Base-by-base conservation (phyloP, 2,113 vertebrate genomes). In the Cepphus grylle region DNA sequence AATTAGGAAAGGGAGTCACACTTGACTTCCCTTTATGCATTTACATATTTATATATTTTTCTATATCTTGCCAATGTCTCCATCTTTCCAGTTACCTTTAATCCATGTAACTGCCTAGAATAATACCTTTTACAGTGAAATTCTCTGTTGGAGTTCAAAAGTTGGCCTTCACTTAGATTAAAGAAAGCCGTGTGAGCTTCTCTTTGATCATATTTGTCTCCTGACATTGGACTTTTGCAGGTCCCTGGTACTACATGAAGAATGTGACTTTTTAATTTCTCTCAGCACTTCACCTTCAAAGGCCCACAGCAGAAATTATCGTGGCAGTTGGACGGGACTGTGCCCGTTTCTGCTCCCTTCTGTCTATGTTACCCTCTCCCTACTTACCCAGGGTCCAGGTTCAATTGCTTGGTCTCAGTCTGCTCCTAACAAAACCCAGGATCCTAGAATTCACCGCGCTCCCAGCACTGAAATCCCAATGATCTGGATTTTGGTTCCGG, bases 1-100 rank as follows among this genome's bases (percentile, higher is more conserved):
- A 98, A 97, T 98, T 98, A 98, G 95, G 97, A 97, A 97, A 98
- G 86, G 97, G 97, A 98, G 97, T 97, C 97, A 98, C 98, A 97
- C 94, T 98, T 84, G 79, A 97, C 96, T 98, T 98, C 97, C 95
- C 91, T 94, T 97, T 94, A 97, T 96, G 94, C 91, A 85, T 97
- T 98, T 96, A 94, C 94, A 96, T 97, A 94, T 97, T 97, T 97
- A 93, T 95, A 63, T 97, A 72, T 97, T 96, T 97, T 97, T 92
- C 97, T 94, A 30, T 95, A 77, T 96, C 93, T 82, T 91, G 50
- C 71, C 82, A 29, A 47, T 47, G 78, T 96, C 95, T 95, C 76
- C 83, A 63, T 95, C 80, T 96, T 96, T 94, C 83, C 77, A 62
- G 93, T 89, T 94, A 63, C 61, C 73, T 96, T 87, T 96, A 93